Evolutionary conservation across 2,113 vertebrate species (phyloP).

Genomic region (Cebidichthys violaceus): DNA sequence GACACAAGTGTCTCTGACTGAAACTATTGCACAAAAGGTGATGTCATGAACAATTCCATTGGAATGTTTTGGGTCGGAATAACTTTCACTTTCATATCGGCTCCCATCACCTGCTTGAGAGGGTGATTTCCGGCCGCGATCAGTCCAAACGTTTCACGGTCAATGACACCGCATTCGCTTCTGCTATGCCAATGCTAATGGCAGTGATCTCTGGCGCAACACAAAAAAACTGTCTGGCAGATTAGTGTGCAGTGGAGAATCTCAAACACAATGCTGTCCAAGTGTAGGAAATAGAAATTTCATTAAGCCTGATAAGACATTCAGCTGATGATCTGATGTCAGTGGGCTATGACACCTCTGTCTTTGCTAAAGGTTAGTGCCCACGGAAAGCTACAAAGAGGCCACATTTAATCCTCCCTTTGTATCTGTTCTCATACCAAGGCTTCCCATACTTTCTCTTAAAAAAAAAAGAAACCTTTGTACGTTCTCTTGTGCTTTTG

Average conservation of each 20-base stretch:
- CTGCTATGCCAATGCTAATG: background rate
- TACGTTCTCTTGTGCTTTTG: slow-evolving; percentile 63
- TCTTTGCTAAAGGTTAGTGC: slow-evolving; percentile 69
- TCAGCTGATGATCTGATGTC: slow-evolving; percentile 53
- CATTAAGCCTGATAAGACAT: slow-evolving; percentile 58
- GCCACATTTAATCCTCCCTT: slow-evolving; percentile 61
- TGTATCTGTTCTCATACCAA: slow-evolving; percentile 45
- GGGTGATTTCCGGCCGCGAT: background rate
- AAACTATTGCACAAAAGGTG: background rate
- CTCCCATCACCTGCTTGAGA: background rate
- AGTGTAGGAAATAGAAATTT: slow-evolving; percentile 41
- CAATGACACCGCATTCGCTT: background rate
- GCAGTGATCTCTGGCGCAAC: background rate
- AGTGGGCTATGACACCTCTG: slow-evolving; percentile 54
- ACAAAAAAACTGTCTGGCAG: background rate
- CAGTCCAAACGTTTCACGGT: background rate
- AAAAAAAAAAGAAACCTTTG: slow-evolving; percentile 37
- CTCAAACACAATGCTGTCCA: slow-evolving; percentile 34
- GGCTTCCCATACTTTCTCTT: slow-evolving; percentile 35
- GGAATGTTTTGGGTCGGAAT: background rate
- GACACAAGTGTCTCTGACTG: background rate
- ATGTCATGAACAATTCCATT: background rate
- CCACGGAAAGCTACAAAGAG: slow-evolving; percentile 42
- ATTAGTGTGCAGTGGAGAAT: slow-evolving; percentile 21
- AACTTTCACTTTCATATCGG: background rate